Percentiles rank a stretch among this genome's conserved stretches.
These are phyloP conservation scores for Anastatus disparis DNA, from an alignment of 1,140 invertebrate species.

Conservation along the genomic window DNA sequence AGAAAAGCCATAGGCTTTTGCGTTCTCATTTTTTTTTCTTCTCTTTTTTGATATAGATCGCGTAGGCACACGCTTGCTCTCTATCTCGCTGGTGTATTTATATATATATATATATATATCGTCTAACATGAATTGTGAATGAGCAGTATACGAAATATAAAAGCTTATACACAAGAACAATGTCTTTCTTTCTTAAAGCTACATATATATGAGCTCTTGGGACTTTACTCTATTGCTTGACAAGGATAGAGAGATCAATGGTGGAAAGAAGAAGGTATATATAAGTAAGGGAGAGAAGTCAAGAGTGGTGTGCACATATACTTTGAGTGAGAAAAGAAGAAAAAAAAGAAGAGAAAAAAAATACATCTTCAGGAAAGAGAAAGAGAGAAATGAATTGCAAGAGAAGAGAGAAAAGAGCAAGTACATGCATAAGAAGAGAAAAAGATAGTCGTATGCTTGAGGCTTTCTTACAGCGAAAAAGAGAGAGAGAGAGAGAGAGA, in stretches of 20 bases:
- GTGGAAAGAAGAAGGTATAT: not conserved
- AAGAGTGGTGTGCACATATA: constrained; percentile 5
- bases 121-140: constrained; percentile 40
- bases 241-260: constrained; percentile 39
- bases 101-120: not conserved
- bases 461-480: too few relatives aligned
- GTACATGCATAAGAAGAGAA: not conserved
- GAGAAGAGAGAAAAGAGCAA: constrained; percentile 21
- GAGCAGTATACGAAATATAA: constrained; percentile 34
- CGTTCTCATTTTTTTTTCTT: too few relatives aligned
- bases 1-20: not conserved
- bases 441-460: too few relatives aligned
- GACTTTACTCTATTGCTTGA: not conserved
- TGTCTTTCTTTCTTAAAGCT: not conserved
- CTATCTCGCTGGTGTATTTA: not conserved
- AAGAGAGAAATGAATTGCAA: constrained; percentile 42
- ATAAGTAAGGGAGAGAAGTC: constrained; percentile 30
- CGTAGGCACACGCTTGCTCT: not conserved
- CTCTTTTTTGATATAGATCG: too few relatives aligned
- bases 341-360: constrained; percentile 34
- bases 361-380: constrained; percentile 42
- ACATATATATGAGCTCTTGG: too few relatives aligned
- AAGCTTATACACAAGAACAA: constrained; percentile 4
- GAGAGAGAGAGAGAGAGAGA: not conserved
- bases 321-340: constrained; percentile 38